Evolutionary conservation across 2,888 invertebrate species (phyloP).

Genomic region (Cetonia aurata): DNA sequence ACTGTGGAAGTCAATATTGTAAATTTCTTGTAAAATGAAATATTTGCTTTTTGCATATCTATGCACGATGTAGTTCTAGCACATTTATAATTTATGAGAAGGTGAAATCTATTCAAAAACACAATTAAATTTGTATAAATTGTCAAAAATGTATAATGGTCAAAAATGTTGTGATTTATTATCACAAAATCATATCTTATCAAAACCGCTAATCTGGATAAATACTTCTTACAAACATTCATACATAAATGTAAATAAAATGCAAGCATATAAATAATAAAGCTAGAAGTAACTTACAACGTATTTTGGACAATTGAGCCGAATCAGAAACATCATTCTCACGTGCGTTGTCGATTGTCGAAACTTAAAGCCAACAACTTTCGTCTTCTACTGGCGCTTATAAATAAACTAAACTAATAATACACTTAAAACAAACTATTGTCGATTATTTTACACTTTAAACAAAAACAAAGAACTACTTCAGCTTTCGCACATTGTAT

Average conservation of each 20-base stretch:
- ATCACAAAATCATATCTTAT: too few relatives aligned
- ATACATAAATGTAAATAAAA: neutral
- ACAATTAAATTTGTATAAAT: too few relatives aligned
- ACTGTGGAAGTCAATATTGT: too few relatives aligned
- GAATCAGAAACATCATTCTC: constrained; percentile 1
- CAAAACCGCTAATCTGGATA: too few relatives aligned
- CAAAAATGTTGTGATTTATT: too few relatives aligned
- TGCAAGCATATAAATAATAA: constrained; percentile 5
- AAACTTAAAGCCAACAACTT: neutral
- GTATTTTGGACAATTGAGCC: neutral
- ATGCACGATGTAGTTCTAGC: too few relatives aligned
- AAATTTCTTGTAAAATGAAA: too few relatives aligned
- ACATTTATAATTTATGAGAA: too few relatives aligned
- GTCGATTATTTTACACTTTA: constrained; percentile 12
- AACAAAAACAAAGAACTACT: neutral
- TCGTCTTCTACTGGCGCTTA: neutral
- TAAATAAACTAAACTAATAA: constrained; percentile 19
- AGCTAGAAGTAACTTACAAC: constrained; percentile 2
- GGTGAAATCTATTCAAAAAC: too few relatives aligned
- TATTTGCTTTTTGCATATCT: too few relatives aligned
- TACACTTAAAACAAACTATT: constrained; percentile 24
- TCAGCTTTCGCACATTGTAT: neutral
- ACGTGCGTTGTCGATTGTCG: neutral
- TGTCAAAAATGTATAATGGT: too few relatives aligned
- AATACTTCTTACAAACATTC: neutral